Evolutionary conservation across 2,797 vertebrate species (phyloP), one percentile per base, ranked within the genome.

Genomic region (Columba guinea): DNA sequence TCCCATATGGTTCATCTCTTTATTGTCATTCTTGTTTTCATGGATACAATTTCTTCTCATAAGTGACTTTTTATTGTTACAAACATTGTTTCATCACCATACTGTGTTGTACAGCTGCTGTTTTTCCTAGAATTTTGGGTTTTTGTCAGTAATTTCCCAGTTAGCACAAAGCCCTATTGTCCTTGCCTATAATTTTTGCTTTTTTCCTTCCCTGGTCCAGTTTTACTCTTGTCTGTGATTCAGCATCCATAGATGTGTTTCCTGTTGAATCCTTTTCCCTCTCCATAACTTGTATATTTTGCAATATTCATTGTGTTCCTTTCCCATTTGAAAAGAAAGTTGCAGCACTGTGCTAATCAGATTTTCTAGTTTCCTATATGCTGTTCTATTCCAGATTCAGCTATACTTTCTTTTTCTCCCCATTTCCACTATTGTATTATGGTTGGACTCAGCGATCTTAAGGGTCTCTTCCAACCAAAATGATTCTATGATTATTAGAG

Each of bases 31-130:
- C 27, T 60, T 74, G 64, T 62, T 95, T 94, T 94, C 14, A 12
- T 76, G 68, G 69, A 82, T 55, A 39, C 30, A 58, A 22, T 94
- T 94, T 90, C 64, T 84, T 49, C 48, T 92, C 24, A 48, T 79
- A 71, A 94, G 39, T 82, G 87, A 94, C 93, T 94, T 95, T 75
- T 67, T 77, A 59, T 83, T 86, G 60, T 53, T 91, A 55, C 11
- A 76, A 88, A 64, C 58, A 60, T 88, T 68, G 44, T 94, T 97
- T 92, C 44, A 51, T 69, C 0, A 1, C 44, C 70, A 41, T 28
- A 94, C 52, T 90, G 53, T 90, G 55, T 48, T 78, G 46, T n/a
- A 27, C 77, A 74, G 89, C 80, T 84, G 59, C 27, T 89, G 9
- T 90, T 92, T 88, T 81, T 41, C 77, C 21, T 19, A 41, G 46